Base-by-base conservation (phyloP, 2,113 vertebrate species). In the Procapra przewalskii region DNA sequence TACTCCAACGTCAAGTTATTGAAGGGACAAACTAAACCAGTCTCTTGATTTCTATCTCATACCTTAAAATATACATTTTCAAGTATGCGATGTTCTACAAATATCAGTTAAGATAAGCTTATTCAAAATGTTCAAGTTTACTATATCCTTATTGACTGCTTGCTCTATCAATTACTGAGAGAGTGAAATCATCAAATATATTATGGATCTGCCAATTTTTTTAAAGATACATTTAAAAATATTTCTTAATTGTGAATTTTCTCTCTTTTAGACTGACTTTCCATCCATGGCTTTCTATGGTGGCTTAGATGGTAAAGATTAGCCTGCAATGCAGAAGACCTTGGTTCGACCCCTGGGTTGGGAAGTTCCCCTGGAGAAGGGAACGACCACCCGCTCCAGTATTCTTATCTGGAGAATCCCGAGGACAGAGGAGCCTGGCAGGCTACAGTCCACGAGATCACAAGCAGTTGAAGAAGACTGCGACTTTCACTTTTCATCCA, bases 301-400 rank as follows among this genome's bases (percentile, higher is more conserved):
- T 36, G 64, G 19, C 19, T 71, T 36, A 36, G n/a, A 36, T 36
- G 9, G 19, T 71, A 71, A 71, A 71, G 21, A 36, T 3, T 0
- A 1, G 64, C 64, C 64, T 71, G n/a, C n/a, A 36, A 23, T 23
- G 64, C n/a, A 71, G 64, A 36, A 71, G 64, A 71, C 64, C 4
- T 43, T 19, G 21, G 71, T 75, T 75, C 11, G 1, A 43, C 6
- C 21, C 21, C 36, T 75, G 19, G 71, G n/a, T 43, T 43, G n/a
- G 71, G 36, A 75, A 75, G 36, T 43, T 75, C 36, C 6, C 71
- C 36, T 43, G 64, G 9, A 67, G n/a, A 36, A 67, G n/a, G 64
- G 17, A 36, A 67, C 4, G 1, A 11, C 4, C n/a, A 36, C n/a
- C 1, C 0, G 0, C n/a, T 36, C 64, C n/a, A 67, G 64, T 67